These are phyloP conservation scores for Drosophila simulans DNA, from an alignment of 1,140 invertebrate genomes.

Conservation along the genomic window DNA sequence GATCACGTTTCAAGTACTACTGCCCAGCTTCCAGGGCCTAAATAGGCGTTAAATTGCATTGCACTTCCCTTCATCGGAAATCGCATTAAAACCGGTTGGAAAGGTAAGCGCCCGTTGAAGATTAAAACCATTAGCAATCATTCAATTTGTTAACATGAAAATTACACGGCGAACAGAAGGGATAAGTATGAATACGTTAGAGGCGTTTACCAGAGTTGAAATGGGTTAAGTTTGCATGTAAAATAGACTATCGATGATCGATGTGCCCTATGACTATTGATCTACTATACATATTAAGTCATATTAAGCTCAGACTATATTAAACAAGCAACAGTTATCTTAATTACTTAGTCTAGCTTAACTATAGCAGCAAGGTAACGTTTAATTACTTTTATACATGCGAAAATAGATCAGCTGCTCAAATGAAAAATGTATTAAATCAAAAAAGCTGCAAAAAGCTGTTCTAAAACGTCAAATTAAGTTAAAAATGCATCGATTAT, in stretches of 20 bases:
- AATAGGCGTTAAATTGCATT: conserved; percentile 2
- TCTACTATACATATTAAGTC: neutral
- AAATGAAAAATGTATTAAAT: neutral
- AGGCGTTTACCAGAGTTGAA: neutral
- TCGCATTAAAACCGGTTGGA: conserved; percentile 4
- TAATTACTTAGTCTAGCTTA: neutral
- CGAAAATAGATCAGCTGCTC: neutral
- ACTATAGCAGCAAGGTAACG: neutral
- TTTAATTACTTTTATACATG: conserved; percentile 2
- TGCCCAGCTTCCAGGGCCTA: conserved; percentile 13
- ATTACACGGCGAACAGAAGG: conserved; percentile 7
- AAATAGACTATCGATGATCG: neutral
- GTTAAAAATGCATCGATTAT: neutral
- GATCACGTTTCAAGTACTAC: conserved; percentile 23
- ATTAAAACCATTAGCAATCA: neutral
- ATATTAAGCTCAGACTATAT: neutral
- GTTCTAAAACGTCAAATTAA: conserved; percentile 11
- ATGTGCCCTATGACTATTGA: neutral
- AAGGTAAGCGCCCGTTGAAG: conserved; percentile 15
- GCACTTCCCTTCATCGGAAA: neutral
- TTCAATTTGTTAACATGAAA: neutral
- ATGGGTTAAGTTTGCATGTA: neutral
- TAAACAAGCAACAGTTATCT: neutral
- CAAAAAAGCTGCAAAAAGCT: neutral
- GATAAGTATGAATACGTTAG: conserved; percentile 1